phyloP scores from a whole-genome alignment of 2,113 vertebrate genomes.

The Crotalus viridis region DNA sequence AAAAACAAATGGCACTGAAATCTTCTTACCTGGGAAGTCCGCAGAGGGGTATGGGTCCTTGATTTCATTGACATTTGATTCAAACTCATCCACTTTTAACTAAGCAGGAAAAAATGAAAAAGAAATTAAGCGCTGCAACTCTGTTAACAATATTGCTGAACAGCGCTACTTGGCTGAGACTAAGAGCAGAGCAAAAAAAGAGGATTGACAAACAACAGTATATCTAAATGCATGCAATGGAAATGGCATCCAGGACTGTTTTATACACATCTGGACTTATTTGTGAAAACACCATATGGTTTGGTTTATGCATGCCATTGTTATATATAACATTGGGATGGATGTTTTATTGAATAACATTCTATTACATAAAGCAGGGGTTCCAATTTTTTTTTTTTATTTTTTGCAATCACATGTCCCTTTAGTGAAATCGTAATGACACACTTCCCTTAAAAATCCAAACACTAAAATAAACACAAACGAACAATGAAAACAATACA shows the following conservation, averaged over 20 bases:
- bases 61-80: slow-evolving; percentile 95
- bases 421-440: neutral
- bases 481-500: neutral
- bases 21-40: slow-evolving; percentile 89
- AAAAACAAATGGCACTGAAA: neutral
- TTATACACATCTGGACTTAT: neutral
- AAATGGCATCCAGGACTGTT: neutral
- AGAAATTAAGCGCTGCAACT: neutral
- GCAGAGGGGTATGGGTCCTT: slow-evolving; percentile 97
- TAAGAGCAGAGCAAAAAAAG: neutral
- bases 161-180: neutral
- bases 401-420: neutral
- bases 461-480: neutral
- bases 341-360: neutral
- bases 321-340: neutral
- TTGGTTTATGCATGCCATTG: neutral
- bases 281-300: neutral
- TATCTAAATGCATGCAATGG: neutral
- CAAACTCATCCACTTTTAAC: slow-evolving; percentile 97
- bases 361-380: neutral
- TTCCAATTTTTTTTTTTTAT: neutral
- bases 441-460: neutral
- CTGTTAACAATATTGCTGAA: neutral
- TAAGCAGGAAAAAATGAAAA: slow-evolving; percentile 60
- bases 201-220: neutral